A percentile compares a stretch with the other conserved stretches of the same genome.
Conservation (phyloP, 2,113 vertebrate genomes). For the Uropsilus gracilis region DNA sequence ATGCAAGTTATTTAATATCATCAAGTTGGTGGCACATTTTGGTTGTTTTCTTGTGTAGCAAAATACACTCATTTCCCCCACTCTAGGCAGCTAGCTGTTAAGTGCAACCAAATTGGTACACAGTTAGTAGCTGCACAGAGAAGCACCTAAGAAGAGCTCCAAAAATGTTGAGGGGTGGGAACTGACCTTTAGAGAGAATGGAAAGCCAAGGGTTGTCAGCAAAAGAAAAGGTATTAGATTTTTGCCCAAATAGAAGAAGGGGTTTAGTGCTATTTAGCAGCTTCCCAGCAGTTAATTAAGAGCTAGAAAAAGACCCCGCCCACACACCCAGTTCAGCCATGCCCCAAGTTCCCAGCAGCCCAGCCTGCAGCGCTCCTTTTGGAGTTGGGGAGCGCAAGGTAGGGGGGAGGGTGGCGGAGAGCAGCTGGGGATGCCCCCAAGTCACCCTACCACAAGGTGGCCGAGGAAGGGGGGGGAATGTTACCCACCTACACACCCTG, state of each 20-base stretch:
- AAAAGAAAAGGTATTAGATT: neutral
- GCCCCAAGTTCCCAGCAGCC: too few species aligned
- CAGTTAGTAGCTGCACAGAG: neutral
- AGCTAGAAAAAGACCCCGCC: too few species aligned
- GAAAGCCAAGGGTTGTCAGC: neutral
- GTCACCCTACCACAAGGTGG: too few species aligned
- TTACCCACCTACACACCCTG: too few species aligned
- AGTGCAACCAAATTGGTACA: neutral
- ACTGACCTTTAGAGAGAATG: neutral
- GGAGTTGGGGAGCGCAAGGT: too few species aligned
- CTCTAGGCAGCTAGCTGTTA: neutral
- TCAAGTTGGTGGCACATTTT: neutral
- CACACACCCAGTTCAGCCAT: too few species aligned
- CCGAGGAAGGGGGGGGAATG: too few species aligned
- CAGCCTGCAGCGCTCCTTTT: too few species aligned
- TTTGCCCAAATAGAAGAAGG: slow-evolving; percentile 13
- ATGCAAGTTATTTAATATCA: neutral
- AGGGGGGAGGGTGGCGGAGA: too few species aligned
- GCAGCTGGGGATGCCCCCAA: too few species aligned
- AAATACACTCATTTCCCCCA: neutral
- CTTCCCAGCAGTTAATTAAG: neutral
- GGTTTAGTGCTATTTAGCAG: neutral
- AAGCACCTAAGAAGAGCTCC: neutral
- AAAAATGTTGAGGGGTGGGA: neutral
- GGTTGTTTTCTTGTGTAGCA: neutral